Evolutionary conservation across 1,140 invertebrate species (phyloP).

Genomic region (Platyura marginata): DNA sequence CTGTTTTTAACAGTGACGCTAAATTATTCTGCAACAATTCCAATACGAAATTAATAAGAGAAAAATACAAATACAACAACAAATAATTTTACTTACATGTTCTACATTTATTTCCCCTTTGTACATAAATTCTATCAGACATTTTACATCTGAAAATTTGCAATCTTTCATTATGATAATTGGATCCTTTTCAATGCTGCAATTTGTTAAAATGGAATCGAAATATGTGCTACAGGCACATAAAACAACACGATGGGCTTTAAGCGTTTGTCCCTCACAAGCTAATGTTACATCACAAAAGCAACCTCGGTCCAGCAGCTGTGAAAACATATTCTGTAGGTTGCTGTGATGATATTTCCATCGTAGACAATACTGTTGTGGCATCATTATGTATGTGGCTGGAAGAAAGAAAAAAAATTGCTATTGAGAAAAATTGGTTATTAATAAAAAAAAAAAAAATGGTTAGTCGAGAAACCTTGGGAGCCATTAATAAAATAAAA

Average conservation of each 20-base stretch:
- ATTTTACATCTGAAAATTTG: slow-evolving; percentile 66
- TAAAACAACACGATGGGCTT: slow-evolving; percentile 68
- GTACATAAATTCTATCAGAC: slow-evolving; percentile 87
- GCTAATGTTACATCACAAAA: slow-evolving; percentile 83
- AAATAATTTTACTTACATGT: slow-evolving; percentile 44
- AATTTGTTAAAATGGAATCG: slow-evolving; percentile 69
- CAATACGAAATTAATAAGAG: slow-evolving; percentile 1
- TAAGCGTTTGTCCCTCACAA: slow-evolving; percentile 70
- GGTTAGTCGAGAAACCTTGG: not conserved
- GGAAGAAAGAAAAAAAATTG: too few species aligned
- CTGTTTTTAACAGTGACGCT: slow-evolving; percentile 71
- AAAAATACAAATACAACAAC: not conserved
- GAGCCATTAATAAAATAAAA: too few species aligned
- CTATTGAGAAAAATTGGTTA: too few species aligned
- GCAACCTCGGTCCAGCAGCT: slow-evolving; percentile 65
- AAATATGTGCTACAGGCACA: slow-evolving; percentile 78
- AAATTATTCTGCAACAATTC: slow-evolving; percentile 47
- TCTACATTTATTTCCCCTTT: slow-evolving; percentile 90
- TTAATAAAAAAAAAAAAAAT: not conserved
- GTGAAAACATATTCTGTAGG: slow-evolving; percentile 76
- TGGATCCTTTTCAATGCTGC: slow-evolving; percentile 64
- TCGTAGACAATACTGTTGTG: slow-evolving; percentile 74
- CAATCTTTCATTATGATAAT: slow-evolving; percentile 73
- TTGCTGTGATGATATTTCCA: slow-evolving; percentile 87
- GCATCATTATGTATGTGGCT: slow-evolving; percentile 44